Base-by-base conservation (phyloP, 2,888 invertebrate genomes). In the Heterodera filipjevi region DNA sequence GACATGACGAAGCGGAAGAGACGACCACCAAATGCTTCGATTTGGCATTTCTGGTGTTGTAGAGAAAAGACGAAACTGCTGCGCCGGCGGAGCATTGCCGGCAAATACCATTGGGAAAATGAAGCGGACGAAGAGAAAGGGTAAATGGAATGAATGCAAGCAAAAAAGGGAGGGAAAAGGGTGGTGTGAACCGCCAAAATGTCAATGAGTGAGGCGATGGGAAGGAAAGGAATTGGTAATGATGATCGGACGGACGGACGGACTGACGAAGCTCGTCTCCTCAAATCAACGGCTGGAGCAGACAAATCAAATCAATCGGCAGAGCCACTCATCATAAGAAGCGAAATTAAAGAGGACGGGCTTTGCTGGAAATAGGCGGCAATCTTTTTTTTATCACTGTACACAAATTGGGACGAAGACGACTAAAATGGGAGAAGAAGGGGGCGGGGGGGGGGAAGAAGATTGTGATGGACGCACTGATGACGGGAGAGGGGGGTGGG, bases 221-320 rank as follows among this genome's bases (percentile, higher is more conserved):
- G 27, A 39, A 39, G 59, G 59, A 8, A n/a, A 59, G n/a, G 27
- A 8, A 12, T n/a, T 10, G 59, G 27, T 8, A 27, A 27, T 27
- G 59, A 59, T 59, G 59, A 59, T 59, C 59, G 59, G 68, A 68
- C 32, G 68, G 35, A 68, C 33, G 33, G 68, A 68, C 33, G 35
- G 68, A n/a, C 6, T 16, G 39, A 66, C 30, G 33, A 66, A 8
- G 32, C 30, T 66, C 30, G 33, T 66, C 66, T 66, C 16, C 66
- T 16, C 5, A 27, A 10, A 22, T 1, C 27, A 66, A 27, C 6
- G 66, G 66, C 66, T 6, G 2, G 39, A 14, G 66, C 19, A 32
- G 33, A 35, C 68, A 3, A 35, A 27, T 35, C 68, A 35, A 68
- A 22, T 35, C 35, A 68, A 68, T 68, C 33, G n/a, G n/a, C n/a